These are phyloP conservation scores for Phoebastria nigripes DNA, from an alignment of 2,797 vertebrate genomes.

Conservation along the genomic window DNA sequence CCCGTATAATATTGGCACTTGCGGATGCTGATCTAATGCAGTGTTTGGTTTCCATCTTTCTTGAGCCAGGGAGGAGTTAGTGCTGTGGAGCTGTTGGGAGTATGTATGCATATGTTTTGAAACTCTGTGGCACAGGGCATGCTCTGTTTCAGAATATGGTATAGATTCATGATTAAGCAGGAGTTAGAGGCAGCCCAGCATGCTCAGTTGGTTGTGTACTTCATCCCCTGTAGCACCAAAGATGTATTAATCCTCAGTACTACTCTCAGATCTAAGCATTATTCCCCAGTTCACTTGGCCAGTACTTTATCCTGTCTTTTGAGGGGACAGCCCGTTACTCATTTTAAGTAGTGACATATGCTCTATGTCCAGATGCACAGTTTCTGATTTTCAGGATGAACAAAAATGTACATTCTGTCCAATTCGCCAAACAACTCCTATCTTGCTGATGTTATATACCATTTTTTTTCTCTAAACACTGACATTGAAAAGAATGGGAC, in stretches of 20 bases:
- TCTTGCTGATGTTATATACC: background rate
- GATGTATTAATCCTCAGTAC: background rate
- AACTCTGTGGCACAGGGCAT: background rate
- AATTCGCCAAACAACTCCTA: background rate
- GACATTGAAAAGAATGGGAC: background rate
- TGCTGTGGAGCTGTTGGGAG: background rate
- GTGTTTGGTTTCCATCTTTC: background rate
- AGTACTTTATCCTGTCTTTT: background rate
- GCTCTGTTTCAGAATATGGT: background rate
- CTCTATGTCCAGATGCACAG: background rate
- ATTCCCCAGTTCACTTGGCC: background rate
- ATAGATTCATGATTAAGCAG: background rate
- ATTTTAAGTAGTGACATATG: background rate
- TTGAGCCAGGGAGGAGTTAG: background rate
- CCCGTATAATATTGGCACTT: background rate
- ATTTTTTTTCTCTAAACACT: background rate
- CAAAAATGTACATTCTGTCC: background rate
- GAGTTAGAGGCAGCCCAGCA: background rate
- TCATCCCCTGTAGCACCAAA: background rate
- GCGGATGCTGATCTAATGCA: background rate
- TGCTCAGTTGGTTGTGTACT: background rate
- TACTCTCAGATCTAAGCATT: background rate
- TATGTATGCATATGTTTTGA: rapidly evolving
- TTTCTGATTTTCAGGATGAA: background rate
- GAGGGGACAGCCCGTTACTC: background rate